Base-by-base conservation (phyloP, 2,888 invertebrate species). In the Clivina fossor region DNA sequence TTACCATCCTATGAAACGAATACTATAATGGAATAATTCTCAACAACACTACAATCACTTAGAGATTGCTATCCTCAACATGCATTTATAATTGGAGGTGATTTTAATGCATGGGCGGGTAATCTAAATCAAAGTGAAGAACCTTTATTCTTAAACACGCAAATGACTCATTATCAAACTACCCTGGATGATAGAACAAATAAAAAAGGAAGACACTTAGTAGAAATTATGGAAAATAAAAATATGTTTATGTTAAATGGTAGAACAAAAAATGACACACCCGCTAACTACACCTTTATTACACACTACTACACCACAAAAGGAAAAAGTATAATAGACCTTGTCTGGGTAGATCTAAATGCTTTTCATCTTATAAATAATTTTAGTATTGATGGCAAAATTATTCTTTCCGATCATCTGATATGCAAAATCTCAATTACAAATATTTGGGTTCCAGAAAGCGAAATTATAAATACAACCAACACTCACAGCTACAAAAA, bases 121-220 rank as follows among this genome's bases (percentile, higher is more conserved):
- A 32, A n/a, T 11, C 32, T 32, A n/a, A 32, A 32, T 32, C 32
- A 32, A 32, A 15, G 32, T 32, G 32, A 32, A 32, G 32, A 32
- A 32, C 32, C 32, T 32, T 15, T 32, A 11, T 32, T 32, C 9
- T 4, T 11, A 18, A 20, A 19, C n/a, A 40, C 20, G 4, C 9
- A 3, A 2, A 2, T 38, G 18, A 15, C 15, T 15, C 32, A 32
- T 32, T 32, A 32, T 8, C n/a, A 15, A 32, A 32, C 32, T 8
- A 32, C 32, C n/a, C 32, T 3, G n/a, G 32, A 32, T 15, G 13
- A 32, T 15, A 32, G 4, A 11, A 32, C n/a, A 32, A 32, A 32
- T 8, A 32, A 32, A 3, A 3, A 32, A 32, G 32, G 32, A 4
- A n/a, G 13, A 32, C 11, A 32, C 13, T 32, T 32, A 32, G 13